Base-by-base conservation (phyloP, 2,113 vertebrate genomes). In the Myotis lucifugus region DNA sequence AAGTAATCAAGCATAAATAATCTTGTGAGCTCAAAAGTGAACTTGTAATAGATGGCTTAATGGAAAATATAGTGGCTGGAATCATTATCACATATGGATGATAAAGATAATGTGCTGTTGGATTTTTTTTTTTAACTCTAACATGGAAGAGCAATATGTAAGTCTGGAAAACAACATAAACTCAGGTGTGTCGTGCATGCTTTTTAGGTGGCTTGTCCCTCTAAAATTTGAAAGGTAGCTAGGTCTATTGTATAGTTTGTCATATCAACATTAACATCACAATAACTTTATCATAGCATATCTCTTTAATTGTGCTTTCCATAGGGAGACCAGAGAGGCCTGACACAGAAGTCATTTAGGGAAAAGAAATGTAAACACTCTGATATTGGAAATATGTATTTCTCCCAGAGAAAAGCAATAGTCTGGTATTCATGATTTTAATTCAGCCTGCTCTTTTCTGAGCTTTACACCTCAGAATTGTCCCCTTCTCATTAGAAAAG, bases 351-450 rank as follows among this genome's bases (percentile, higher is more conserved):
- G 56, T 82, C 23, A 17, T 85, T 52, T 67, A 87, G 17, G 46
- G 32, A 89, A 87, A 32, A 76, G 25, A 81, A 90, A 40, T 14
- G 29, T 66, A 77, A 73, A 29, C 0, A 8, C 5, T 89, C 27
- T 69, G n/a, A 4, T 64, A 85, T 90, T 11, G 12, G 48, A 10
- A 77, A 67, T 90, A 93, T 61, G 76, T 95, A 70, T 82, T 91
- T 88, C 15, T 92, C 11, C 12, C 54, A 90, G 10, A 90, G 32
- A 74, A 91, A 92, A 87, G 8, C 10, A 72, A 25, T 56, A 0
- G 14, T 56, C 59, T 23, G 52, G 2, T 42, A 27, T 74, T 12
- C 10, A n/a, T 23, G 9, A 64, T 8, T 82, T 90, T 85, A 87
- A 81, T 78, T 72, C n/a, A 74, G 5, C 18, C 9, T 18, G 6